Evolutionary conservation across 2,797 vertebrate species (phyloP).

Genomic region (Chromis chromis): DNA sequence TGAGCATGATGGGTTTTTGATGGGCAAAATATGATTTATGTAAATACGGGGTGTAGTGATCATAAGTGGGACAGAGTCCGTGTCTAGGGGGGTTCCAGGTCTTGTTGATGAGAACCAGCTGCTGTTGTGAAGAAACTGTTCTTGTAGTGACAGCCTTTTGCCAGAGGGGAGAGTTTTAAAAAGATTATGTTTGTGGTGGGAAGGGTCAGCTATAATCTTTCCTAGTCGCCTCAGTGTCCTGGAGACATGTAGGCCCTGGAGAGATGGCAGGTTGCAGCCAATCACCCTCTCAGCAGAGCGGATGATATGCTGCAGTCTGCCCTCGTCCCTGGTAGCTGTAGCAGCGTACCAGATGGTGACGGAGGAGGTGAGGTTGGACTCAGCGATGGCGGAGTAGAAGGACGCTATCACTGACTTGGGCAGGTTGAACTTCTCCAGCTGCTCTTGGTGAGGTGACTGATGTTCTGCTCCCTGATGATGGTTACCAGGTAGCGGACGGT

Average conservation of each 20-base stretch:
- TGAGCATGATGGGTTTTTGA: neutral
- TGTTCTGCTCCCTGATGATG: slow-evolving; percentile 27
- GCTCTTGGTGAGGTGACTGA: neutral
- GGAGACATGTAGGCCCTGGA: neutral
- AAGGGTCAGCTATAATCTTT: neutral
- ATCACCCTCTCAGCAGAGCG: neutral
- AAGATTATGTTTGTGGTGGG: neutral
- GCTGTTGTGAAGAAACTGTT: neutral
- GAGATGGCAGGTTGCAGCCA: neutral
- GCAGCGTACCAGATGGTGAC: neutral
- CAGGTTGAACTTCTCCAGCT: neutral
- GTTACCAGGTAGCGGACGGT: slow-evolving; percentile 5
- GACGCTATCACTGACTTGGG: neutral
- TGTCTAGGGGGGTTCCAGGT: neutral
- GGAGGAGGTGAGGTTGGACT: slow-evolving; percentile 2
- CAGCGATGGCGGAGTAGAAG: too few relatives aligned
- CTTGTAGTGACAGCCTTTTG: neutral
- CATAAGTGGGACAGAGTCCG: neutral
- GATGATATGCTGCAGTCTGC: too few relatives aligned
- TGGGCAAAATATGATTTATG: neutral
- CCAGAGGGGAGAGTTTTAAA: neutral
- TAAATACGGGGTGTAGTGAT: neutral
- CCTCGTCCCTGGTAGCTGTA: neutral
- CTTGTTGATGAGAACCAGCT: neutral
- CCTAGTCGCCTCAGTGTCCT: neutral